Conservation (phyloP, 2,888 invertebrate species). For the Diogma glabrata region DNA sequence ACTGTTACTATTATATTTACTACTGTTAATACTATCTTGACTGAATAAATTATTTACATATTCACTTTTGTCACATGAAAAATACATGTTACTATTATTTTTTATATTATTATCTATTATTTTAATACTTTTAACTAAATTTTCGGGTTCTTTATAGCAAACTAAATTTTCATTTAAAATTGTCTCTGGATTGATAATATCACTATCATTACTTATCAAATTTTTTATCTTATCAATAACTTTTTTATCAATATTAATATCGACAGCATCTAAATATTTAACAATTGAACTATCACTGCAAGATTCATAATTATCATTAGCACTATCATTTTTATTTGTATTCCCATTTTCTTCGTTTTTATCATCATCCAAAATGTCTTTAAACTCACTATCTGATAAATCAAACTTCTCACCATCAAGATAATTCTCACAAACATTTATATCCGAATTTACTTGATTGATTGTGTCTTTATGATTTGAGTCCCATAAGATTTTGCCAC, state of each 20-base stretch:
- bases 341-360: background rate
- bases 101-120: background rate
- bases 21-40: slow-evolving; percentile 5
- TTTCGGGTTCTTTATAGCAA: background rate
- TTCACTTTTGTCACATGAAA: background rate
- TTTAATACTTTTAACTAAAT: slow-evolving; percentile 1
- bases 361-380: slow-evolving; percentile 15
- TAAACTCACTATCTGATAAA: slow-evolving; percentile 28
- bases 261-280: slow-evolving; percentile 1
- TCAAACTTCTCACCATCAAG: slow-evolving; percentile 29
- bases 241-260: slow-evolving; percentile 1
- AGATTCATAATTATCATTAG: background rate
- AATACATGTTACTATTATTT: slow-evolving; percentile 3
- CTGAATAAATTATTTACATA: background rate
- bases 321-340: slow-evolving; percentile 3
- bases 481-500: slow-evolving; percentile 7
- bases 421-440: slow-evolving; percentile 20
- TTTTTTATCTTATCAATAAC: slow-evolving; percentile 5
- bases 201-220: background rate
- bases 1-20: slow-evolving; percentile 1
- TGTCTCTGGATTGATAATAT: too few relatives aligned
- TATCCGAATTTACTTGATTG: slow-evolving; percentile 12
- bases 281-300: slow-evolving; percentile 4
- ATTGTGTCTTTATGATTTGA: background rate
- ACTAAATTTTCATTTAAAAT: background rate